A percentile compares a stretch with the other conserved stretches of the same genome.
Conservation (phyloP, 2,113 vertebrate genomes). For the Ammospiza caudacuta region DNA sequence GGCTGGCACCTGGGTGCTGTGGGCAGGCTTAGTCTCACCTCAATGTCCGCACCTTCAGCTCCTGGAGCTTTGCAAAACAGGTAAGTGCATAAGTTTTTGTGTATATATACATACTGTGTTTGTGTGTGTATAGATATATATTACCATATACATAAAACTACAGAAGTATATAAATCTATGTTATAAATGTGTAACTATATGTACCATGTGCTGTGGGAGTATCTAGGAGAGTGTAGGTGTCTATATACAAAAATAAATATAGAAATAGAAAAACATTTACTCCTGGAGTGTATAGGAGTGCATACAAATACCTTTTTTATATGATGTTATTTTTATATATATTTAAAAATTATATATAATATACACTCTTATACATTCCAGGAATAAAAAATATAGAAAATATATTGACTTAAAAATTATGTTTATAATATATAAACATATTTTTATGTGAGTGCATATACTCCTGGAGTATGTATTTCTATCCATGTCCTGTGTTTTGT, state of each 20-base stretch:
- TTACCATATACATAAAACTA: background rate
- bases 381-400: background rate
- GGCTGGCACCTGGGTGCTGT: background rate
- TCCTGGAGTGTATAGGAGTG: background rate
- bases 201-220: background rate
- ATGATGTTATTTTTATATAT: background rate
- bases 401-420: background rate
- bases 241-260: background rate
- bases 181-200: background rate
- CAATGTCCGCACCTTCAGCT: background rate
- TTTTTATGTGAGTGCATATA: background rate
- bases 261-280: background rate
- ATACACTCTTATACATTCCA: background rate
- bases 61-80: background rate
- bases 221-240: background rate
- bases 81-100: background rate
- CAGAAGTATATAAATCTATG: background rate
- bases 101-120: background rate
- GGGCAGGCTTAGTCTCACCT: background rate
- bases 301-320: background rate
- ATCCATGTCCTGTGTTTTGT: background rate
- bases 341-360: background rate
- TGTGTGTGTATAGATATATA: background rate
- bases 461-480: background rate
- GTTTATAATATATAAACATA: background rate